Evolutionary conservation across 2,113 vertebrate genomes (phyloP), one percentile per base, ranked within the genome.

Genomic region (Oreochromis tanganicae): DNA sequence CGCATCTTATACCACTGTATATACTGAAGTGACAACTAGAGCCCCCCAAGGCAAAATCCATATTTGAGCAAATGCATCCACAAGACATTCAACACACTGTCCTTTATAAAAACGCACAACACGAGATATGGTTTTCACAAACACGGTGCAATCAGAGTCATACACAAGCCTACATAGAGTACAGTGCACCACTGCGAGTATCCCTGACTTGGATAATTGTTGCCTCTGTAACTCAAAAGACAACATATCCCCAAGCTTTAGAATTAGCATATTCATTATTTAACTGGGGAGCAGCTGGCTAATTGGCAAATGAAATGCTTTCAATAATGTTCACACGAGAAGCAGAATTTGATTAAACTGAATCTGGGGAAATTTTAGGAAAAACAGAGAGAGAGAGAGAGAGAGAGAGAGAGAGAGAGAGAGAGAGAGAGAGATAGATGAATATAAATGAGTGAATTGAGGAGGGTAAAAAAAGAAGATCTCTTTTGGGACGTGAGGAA

Each of bases 201-300:
- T 85, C 87, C 91, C 83, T 78, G 89, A 91, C 88, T 88, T 48
- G 83, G 85, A 90, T 94, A 95, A 96, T 92, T 91, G 93, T 93
- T 61, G 27, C 83, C 7, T 86, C 90, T 88, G 87, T 91, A 89
- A 84, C 88, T 95, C 90, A 85, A 92, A 91, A 93, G 90, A 93
- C 93, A 93, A 94, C 91, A 91, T 93, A 89, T 91, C 94, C 95
- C 93, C 89, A 75, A 88, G 94, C 93, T 94, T 95, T 90, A 63
- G 82, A 92, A 95, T 96, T 95, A 94, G 92, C 94, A 95, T 95
- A 92, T 95, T 95, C 92, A 96, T 94, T 87, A 95, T 94, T 95
- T 93, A 94, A 94, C 87, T 85, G 80, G 83, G 91, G 87, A 94
- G 91, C 93, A 95, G 92, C 91, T 94, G 93, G 94, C 95, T 96